Base-by-base conservation (phyloP, 2,113 vertebrate genomes). In the Alexandromys fortis region DNA sequence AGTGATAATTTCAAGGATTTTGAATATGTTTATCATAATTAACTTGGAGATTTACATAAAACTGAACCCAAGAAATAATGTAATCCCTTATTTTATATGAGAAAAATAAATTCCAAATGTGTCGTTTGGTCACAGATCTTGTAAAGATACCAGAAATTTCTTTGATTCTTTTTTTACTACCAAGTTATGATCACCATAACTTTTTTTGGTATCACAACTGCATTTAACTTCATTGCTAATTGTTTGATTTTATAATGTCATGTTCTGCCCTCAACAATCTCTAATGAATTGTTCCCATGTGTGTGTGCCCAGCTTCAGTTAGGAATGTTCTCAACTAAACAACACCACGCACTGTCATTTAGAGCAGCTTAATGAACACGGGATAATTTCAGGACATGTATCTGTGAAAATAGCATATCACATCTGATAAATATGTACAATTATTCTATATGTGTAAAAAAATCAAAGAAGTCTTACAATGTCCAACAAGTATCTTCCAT, bases 1-100 rank as follows among this genome's bases (percentile, higher is more conserved):
- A 68, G 5, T 63, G 86, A 90, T 6, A 72, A 94, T 89, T 72
- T 13, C 22, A 72, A 70, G 24, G 4, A 86, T 90, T 82, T 68
- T 49, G 86, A 90, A 76, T 63, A 42, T 0, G 47, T 45, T 61
- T 91, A 79, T 83, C 45, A 6, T 47, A 79, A 87, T n/a, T 77
- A 90, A 76, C 12, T 91, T 78, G 42, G 30, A 89, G 83, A 73
- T 83, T 35, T 55, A 75, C 2, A 9, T 78, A 22, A 5, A 30
- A 88, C 75, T 78, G 35, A 26, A 68, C 12, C 52, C 78, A 13
- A 81, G 45, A 86, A 92, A 90, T 79, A 92, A 77, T 68, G 28
- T 19, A 91, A 89, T 35, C 16, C 2, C 1, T 73, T 83, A 65
- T 72, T 96, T 92, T 65, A 65, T 45, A 63, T 35, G 16, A 65